Conservation (phyloP, 2,888 invertebrate genomes). For the Embidobia sp. region DNA sequence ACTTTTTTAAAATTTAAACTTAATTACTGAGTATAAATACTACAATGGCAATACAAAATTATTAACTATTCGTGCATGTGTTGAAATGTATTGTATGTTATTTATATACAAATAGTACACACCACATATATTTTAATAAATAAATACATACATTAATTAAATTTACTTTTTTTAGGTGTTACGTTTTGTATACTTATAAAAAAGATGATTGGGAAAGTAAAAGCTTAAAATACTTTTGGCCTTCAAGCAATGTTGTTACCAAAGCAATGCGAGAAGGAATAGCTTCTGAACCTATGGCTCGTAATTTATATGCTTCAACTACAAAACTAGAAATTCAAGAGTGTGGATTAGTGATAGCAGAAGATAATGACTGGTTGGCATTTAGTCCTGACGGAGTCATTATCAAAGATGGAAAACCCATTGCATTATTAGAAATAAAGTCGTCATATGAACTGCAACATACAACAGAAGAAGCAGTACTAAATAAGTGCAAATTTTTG, state of each 20-base stretch:
- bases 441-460: neutral
- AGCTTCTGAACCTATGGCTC: neutral
- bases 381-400: slow-evolving; percentile 15
- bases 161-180: slow-evolving; percentile 19
- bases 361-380: slow-evolving; percentile 8
- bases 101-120: no score
- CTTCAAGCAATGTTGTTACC: slow-evolving; percentile 1
- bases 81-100: no score
- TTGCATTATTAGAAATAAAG: slow-evolving; percentile 7
- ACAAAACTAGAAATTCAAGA: neutral
- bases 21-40: no score
- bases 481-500: slow-evolving; percentile 4
- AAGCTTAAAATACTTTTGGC: slow-evolving; percentile 22
- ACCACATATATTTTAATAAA: neutral
- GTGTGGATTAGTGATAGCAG: slow-evolving; percentile 8
- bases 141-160: no score
- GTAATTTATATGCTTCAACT: neutral
- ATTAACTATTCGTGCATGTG: no score
- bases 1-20: no score
- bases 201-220: slow-evolving; percentile 24
- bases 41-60: no score
- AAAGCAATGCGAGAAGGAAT: slow-evolving; percentile 21
- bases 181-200: slow-evolving; percentile 22
- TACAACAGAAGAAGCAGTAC: neutral
- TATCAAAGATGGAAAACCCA: neutral